Conservation (phyloP, 2,888 invertebrate genomes). For the Arctia plantaginis region DNA sequence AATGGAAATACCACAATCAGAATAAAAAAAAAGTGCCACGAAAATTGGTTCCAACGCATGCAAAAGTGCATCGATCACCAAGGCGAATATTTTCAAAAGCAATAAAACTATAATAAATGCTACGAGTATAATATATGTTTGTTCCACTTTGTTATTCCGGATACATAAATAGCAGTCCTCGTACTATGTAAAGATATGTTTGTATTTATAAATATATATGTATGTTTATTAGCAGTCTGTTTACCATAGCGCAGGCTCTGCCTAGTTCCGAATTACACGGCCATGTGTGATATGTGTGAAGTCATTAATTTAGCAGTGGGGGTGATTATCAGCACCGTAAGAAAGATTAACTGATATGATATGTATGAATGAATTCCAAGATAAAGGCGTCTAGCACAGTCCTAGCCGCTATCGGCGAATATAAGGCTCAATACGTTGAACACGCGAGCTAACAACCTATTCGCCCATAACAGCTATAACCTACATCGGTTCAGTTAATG, state of each 20-base stretch:
- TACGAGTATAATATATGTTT: too few species aligned
- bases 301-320: not conserved
- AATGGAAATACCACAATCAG: too few species aligned
- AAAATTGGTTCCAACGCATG: too few species aligned
- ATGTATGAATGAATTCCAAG: conserved; percentile 9
- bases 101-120: too few species aligned
- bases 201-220: not conserved
- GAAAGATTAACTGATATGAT: conserved; percentile 6
- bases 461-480: not conserved
- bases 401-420: not conserved
- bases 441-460: not conserved
- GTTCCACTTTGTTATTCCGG: too few species aligned
- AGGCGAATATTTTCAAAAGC: too few species aligned
- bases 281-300: not conserved
- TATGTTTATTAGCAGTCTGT: not conserved
- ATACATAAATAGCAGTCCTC: too few species aligned
- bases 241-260: not conserved
- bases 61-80: too few species aligned
- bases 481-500: conserved; percentile 3
- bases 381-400: not conserved
- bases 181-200: too few species aligned
- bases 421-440: too few species aligned
- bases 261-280: too few species aligned
- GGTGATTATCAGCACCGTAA: conserved; percentile 2
- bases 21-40: too few species aligned